These are phyloP conservation scores for Bothrops jararaca DNA, from an alignment of 2,113 vertebrate species.

Conservation along the genomic window DNA sequence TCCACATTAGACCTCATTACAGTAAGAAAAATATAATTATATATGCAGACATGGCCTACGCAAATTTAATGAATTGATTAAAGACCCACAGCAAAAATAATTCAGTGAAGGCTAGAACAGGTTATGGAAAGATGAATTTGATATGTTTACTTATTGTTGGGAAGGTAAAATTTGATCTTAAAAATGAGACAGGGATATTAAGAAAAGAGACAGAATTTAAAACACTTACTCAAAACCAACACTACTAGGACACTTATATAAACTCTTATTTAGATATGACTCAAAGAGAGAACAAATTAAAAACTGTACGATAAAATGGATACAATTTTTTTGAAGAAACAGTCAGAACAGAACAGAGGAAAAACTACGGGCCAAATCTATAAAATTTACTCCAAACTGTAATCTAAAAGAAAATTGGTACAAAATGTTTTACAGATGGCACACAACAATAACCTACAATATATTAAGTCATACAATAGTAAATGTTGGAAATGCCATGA, in stretches of 20 bases:
- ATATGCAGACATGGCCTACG: background rate
- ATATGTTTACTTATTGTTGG: background rate
- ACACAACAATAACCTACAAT: background rate
- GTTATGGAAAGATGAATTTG: background rate
- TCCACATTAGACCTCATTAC: background rate
- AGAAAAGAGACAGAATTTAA: background rate
- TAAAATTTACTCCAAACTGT: background rate
- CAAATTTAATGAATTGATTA: background rate
- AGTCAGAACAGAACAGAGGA: background rate
- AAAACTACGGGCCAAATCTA: background rate
- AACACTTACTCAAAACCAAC: background rate
- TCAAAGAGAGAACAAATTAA: background rate
- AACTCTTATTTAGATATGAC: background rate
- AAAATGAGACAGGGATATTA: background rate
- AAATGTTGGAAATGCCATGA: background rate
- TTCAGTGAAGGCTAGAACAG: background rate
- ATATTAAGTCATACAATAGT: background rate
- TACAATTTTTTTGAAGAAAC: background rate
- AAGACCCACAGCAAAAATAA: background rate
- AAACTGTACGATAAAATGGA: background rate
- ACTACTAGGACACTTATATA: background rate
- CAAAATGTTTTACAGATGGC: background rate
- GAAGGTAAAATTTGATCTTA: background rate
- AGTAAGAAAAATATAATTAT: background rate
- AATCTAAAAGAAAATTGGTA: background rate